Conservation (phyloP, 2,888 invertebrate genomes). For the Cheilosia variabilis region DNA sequence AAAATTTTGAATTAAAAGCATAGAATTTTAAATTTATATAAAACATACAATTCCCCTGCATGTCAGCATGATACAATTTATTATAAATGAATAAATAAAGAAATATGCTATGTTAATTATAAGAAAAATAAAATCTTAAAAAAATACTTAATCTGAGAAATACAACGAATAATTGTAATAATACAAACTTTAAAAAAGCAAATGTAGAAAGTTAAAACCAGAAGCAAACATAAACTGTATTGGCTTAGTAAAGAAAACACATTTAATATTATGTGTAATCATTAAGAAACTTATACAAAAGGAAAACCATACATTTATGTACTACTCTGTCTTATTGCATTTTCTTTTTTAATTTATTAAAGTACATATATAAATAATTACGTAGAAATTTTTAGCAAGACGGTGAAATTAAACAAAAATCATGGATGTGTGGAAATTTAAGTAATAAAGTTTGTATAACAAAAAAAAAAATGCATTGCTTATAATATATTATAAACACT, state of each 20-base stretch:
- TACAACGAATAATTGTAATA: conserved; percentile 69
- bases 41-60: conserved; percentile 78
- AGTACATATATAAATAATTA: conserved; percentile 30
- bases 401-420: conserved; percentile 31
- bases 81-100: background rate
- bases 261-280: conserved; percentile 4
- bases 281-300: conserved; percentile 27
- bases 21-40: conserved; percentile 81
- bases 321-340: conserved; percentile 47
- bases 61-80: conserved; percentile 23
- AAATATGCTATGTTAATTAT: conserved; percentile 23
- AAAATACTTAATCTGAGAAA: conserved; percentile 57
- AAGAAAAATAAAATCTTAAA: conserved; percentile 28
- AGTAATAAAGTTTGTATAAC: conserved; percentile 37
- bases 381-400: conserved; percentile 23
- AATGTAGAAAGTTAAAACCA: conserved; percentile 38
- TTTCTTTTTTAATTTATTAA: conserved; percentile 46
- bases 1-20: conserved; percentile 61
- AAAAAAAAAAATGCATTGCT: conserved; percentile 62
- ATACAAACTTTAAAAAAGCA: conserved; percentile 49
- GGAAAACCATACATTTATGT: conserved; percentile 11
- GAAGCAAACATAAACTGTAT: conserved; percentile 55
- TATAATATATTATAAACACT: conserved; percentile 58
- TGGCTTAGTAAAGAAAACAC: conserved; percentile 43
- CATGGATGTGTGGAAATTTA: conserved; percentile 27